Evolutionary conservation across 2,888 invertebrate genomes (phyloP), one percentile per base, ranked within the genome.

Genomic region (Cybosia mesomella): DNA sequence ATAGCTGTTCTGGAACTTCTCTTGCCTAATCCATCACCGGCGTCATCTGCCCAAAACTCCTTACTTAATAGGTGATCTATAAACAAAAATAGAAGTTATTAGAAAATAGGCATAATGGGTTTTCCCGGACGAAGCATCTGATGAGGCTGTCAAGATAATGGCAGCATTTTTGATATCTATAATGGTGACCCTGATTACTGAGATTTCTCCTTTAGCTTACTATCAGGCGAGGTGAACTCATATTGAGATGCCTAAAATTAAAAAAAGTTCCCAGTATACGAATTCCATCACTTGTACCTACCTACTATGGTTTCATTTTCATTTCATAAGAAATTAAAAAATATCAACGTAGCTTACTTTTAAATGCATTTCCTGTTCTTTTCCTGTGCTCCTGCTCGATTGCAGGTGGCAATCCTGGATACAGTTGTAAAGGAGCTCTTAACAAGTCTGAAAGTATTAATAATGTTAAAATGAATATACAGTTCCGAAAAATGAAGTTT

Each of bases 1-100:
- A 94, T 81, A 0, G 92, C 93, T 8, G 92, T 86, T 75, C 94
- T 94, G 0, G 94, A 92, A 64, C 90, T 89, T 1, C 94, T 87
- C 74, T 95, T 94, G 32, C 76, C 80, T 0, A 83, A 71, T 0
- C 69, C 75, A 28, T 81, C 83, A 24, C 55, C 63, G 9, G 70
- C 64, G 10, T 63, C 84, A 22, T 82, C 85, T 0, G 73, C 71
- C 77, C 81, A 83, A 43, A 84, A 66, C 64, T 92, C 92, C 79
- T 92, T 92, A 75, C 87, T 92, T 71, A 93, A 79, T 90, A 92
- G 91, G 76, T 91, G 90, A 84, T 90, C 93, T 93, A 81, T 65
- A 70, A 67, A 22, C 8, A 61, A 64, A 24, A 54, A 24, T 43
- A 15, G 43, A 4, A 28, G 28, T 28, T 28, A 28, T 28, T 28